These are phyloP conservation scores for Phenacoccus solenopsis DNA, from an alignment of 1,140 invertebrate species.

Conservation along the genomic window DNA sequence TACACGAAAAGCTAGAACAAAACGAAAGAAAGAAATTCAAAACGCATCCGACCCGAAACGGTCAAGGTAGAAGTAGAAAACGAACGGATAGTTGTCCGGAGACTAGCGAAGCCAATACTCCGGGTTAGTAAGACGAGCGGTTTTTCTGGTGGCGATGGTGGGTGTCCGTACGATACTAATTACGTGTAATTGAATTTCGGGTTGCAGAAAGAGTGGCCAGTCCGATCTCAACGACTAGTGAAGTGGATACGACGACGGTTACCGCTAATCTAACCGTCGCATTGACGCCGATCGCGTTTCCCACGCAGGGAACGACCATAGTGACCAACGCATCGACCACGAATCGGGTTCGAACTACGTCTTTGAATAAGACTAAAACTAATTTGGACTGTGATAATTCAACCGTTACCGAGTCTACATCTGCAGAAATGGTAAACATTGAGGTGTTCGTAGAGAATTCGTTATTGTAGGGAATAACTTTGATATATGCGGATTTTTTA, in stretches of 20 bases:
- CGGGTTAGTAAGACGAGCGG: slow-evolving; percentile 35
- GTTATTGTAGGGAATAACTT: background rate
- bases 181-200: background rate
- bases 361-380: slow-evolving; percentile 9
- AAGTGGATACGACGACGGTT: background rate
- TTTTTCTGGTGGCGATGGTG: too few relatives aligned
- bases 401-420: background rate
- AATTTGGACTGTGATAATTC: slow-evolving; percentile 13
- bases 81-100: slow-evolving; percentile 53
- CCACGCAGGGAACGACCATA: background rate
- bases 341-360: background rate
- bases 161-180: background rate
- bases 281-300: background rate
- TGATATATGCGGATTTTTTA: background rate
- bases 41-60: slow-evolving; percentile 50
- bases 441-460: background rate
- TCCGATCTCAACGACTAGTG: background rate
- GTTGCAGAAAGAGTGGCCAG: slow-evolving; percentile 1
- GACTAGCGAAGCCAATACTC: slow-evolving; percentile 57
- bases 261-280: background rate
- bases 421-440: background rate
- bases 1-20: slow-evolving; percentile 61
- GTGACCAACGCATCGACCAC: background rate
- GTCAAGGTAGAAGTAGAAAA: slow-evolving; percentile 38
- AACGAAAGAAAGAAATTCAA: slow-evolving; percentile 66